Evolutionary conservation across 2,888 invertebrate genomes (phyloP), one percentile per base, ranked within the genome.

Genomic region (Mesorhabditis belari): DNA sequence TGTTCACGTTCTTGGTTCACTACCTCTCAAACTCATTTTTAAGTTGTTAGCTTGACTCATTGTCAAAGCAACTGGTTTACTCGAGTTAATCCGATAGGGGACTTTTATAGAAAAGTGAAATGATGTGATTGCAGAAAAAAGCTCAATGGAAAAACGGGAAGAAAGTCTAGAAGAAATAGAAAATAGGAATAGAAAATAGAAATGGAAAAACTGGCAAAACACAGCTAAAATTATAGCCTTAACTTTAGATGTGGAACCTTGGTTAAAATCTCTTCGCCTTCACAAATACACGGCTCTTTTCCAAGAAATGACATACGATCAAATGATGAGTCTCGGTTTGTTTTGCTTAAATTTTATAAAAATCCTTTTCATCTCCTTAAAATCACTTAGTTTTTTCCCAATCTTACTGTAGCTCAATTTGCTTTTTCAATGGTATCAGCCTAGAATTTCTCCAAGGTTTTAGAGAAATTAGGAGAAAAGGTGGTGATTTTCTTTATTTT

Each of bases 271-370:
- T 55, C 85, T 96, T 63, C 87, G 96, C 66, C 86, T 96, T 66
- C 96, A 96, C 85, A 96, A 96, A 83, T 96, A 96, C 82, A 88
- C 92, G 81, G 89, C 90, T 85, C 85, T 96, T 56, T 94, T 96
- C 82, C 88, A 91, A 57, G 89, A 90, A 73, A 86, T 95, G 82
- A 88, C 88, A 24, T 95, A 94, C 79, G 91, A 92, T 35, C 90
- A 94, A 81, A 94, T 96, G 92, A 85, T 96, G 83, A 6, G 26
- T 2, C 27, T 70, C 27, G 58, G 44, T 35, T 17, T 9, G 44
- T 35, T 35, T 35, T n/a, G n/a, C n/a, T n/a, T n/a, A n/a, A n/a
- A 35, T 17, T 35, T 0, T 35, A 35, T 35, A 35, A 17, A 35
- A 35, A 1, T 1, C 44, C 12, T 35, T 35, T 9, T n/a, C 12